A percentile compares a stretch with the other conserved stretches of the same genome.
Evolutionary conservation across 2,797 vertebrate species (phyloP).

Genomic region (Morelia viridis): DNA sequence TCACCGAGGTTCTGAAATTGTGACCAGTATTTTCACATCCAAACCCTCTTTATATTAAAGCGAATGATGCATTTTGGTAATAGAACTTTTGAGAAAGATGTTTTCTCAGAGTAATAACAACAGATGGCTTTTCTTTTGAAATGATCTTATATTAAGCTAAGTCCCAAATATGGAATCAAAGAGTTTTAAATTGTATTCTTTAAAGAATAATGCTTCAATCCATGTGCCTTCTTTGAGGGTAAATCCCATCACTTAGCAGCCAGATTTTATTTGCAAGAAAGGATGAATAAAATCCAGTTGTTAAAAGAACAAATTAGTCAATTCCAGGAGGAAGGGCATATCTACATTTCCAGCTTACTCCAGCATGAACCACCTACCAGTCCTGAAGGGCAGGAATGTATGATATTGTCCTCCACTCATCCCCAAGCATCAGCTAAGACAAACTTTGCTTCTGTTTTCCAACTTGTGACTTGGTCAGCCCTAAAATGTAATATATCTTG

Average conservation of each 20-base stretch:
- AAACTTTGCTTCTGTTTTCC: not conserved
- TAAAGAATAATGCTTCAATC: not conserved
- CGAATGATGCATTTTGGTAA: not conserved
- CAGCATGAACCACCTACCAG: too few species aligned
- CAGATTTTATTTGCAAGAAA: not conserved
- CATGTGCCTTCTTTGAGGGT: not conserved
- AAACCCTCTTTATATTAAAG: constrained; percentile 20
- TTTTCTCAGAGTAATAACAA: constrained; percentile 28
- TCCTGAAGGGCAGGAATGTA: too few species aligned
- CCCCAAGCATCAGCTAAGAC: not conserved
- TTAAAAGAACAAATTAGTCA: not conserved
- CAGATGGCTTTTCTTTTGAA: not conserved
- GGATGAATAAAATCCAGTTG: not conserved
- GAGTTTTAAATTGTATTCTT: not conserved
- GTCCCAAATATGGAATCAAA: not conserved
- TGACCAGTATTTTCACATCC: constrained; percentile 12
- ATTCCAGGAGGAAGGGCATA: not conserved
- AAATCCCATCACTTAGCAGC: too few species aligned
- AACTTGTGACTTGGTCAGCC: not conserved
- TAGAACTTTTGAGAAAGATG: not conserved
- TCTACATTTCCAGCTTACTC: not conserved
- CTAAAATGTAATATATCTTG: not conserved
- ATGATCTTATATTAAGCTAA: not conserved
- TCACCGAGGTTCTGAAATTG: accelerated
- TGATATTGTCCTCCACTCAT: not conserved